phyloP scores from a whole-genome alignment of 1,140 invertebrate species.

The Atta texana region DNA sequence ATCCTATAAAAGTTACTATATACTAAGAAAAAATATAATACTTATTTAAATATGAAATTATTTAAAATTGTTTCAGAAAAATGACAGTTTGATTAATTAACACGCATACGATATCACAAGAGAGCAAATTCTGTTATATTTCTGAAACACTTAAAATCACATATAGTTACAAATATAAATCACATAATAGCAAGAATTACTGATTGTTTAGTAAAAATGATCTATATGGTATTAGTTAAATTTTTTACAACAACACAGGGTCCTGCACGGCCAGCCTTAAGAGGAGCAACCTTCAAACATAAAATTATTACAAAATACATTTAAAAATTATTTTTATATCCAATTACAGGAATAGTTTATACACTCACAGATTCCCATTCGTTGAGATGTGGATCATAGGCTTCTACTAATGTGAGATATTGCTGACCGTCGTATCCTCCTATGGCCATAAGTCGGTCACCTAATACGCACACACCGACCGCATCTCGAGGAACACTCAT shows the following conservation, averaged over 20 bases:
- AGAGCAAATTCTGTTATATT: conserved; percentile 33
- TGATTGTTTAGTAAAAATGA: conserved; percentile 27
- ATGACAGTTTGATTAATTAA: conserved; percentile 44
- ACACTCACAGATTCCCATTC: conserved; percentile 91
- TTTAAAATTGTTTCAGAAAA: conserved; percentile 43
- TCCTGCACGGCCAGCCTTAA: conserved; percentile 93
- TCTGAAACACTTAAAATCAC: conserved; percentile 17
- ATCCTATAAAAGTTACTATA: conserved; percentile 40
- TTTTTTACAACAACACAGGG: conserved; percentile 91
- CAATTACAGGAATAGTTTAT: not conserved
- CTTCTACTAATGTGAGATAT: conserved; percentile 96
- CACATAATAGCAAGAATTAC: conserved; percentile 10
- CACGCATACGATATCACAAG: conserved; percentile 38
- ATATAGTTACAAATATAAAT: conserved; percentile 11
- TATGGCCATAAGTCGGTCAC: conserved; percentile 95
- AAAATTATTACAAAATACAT: conserved; percentile 5
- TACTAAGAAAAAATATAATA: conserved; percentile 40
- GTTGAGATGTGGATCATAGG: conserved; percentile 96
- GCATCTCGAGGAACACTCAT: conserved; percentile 95
- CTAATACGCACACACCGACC: conserved; percentile 95
- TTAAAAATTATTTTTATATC: not conserved
- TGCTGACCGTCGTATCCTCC: conserved; percentile 98
- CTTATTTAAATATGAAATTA: conserved; percentile 7
- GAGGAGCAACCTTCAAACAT: conserved; percentile 88
- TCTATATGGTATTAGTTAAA: conserved; percentile 53